Percentiles rank a stretch among this genome's conserved stretches.
Conservation (phyloP, 1,140 invertebrate species). For the Drosophila erecta region DNA sequence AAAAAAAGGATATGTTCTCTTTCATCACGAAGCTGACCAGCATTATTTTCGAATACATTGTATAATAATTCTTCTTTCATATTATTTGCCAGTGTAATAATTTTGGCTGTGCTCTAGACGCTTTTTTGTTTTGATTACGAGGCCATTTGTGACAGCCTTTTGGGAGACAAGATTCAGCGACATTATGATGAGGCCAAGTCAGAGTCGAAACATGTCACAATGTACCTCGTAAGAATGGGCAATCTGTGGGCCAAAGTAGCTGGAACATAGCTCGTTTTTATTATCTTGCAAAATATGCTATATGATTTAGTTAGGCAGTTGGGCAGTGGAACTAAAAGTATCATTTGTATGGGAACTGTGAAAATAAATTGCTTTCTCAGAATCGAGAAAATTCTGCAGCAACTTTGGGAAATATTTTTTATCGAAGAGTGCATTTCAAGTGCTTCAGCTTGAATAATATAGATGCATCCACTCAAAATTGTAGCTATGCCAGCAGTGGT, state of each 20-base stretch:
- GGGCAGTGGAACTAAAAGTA: not conserved
- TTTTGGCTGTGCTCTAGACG: too few relatives aligned
- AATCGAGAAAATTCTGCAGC: not conserved
- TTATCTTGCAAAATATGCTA: not conserved
- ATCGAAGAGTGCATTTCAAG: not conserved
- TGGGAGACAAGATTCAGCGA: constrained; percentile 17
- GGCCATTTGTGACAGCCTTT: constrained; percentile 21
- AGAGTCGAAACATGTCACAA: constrained; percentile 58
- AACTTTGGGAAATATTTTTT: not conserved
- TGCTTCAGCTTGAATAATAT: not conserved
- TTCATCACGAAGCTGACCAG: too few relatives aligned
- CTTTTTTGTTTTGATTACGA: constrained; percentile 28
- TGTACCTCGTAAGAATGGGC: constrained; percentile 68
- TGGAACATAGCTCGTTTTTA: constrained; percentile 7
- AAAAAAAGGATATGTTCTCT: too few relatives aligned
- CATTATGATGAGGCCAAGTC: constrained; percentile 32
- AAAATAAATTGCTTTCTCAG: not conserved
- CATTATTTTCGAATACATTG: too few relatives aligned
- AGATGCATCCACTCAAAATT: constrained; percentile 1
- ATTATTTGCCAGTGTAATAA: not conserved
- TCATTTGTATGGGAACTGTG: not conserved
- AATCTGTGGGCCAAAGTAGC: constrained; percentile 45
- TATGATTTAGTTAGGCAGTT: constrained; percentile 7
- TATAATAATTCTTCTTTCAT: too few relatives aligned
- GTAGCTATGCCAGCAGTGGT: constrained; percentile 32